These are phyloP conservation scores for Pelosia muscerda DNA, from an alignment of 2,888 invertebrate genomes.

Conservation along the genomic window DNA sequence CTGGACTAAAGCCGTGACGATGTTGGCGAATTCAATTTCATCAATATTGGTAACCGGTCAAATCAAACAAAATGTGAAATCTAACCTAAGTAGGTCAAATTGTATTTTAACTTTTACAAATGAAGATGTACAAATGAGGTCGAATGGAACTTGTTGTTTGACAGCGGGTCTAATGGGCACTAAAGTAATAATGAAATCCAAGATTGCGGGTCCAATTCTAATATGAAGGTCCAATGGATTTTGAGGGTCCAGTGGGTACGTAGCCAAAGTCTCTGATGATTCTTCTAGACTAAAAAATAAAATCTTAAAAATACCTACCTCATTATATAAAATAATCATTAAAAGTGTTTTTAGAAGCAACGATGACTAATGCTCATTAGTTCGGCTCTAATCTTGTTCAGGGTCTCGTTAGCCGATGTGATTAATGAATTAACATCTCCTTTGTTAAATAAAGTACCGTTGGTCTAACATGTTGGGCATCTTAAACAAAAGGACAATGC, in stretches of 20 bases:
- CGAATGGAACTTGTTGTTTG: no score
- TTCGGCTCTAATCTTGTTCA: slow-evolving; percentile 35
- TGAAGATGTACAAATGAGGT: no score
- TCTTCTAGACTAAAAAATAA: not conserved
- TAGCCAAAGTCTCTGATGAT: not conserved
- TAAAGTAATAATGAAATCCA: no score
- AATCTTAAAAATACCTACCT: not conserved
- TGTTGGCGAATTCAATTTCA: not conserved
- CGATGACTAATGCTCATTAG: slow-evolving; percentile 25
- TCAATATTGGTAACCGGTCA: not conserved
- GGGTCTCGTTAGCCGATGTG: slow-evolving; percentile 40
- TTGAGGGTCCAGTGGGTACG: no score
- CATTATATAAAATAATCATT: not conserved
- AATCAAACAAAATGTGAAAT: not conserved
- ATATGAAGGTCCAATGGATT: no score
- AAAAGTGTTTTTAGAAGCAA: not conserved
- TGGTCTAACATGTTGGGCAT: slow-evolving; percentile 21
- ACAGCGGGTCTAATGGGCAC: no score
- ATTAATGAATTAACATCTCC: slow-evolving; percentile 30
- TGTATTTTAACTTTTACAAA: no score
- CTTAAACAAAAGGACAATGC: slow-evolving; percentile 34
- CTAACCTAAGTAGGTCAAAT: not conserved
- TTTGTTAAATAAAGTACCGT: slow-evolving; percentile 38
- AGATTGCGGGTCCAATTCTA: no score
- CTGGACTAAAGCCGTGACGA: not conserved